Conservation (phyloP, 2,113 vertebrate species). For the Pantherophis guttatus region DNA sequence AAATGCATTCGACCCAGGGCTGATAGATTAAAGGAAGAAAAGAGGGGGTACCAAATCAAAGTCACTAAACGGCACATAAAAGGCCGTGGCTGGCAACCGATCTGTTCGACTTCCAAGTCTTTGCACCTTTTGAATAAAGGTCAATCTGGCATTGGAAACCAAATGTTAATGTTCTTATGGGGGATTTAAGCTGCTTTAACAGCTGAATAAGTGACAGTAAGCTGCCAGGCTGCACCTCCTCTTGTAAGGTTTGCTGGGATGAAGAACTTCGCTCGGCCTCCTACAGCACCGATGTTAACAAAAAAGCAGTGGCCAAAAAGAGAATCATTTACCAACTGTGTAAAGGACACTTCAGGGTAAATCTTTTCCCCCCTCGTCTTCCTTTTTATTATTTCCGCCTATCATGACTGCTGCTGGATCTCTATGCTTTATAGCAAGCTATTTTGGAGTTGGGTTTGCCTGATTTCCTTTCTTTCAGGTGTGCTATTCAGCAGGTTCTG, state of each 20-base stretch:
- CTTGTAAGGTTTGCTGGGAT: neutral
- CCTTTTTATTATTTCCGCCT: conserved; percentile 27
- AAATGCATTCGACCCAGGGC: conserved; percentile 79
- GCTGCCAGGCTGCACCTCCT: conserved; percentile 70
- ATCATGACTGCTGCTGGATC: conserved; percentile 22
- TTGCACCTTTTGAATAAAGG: conserved; percentile 82
- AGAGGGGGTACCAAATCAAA: conserved; percentile 76
- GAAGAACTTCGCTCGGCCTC: conserved; percentile 11
- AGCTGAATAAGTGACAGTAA: conserved; percentile 81
- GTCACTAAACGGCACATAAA: conserved; percentile 80
- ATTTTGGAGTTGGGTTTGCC: neutral
- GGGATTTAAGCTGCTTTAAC: conserved; percentile 82
- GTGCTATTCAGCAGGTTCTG: too few species aligned
- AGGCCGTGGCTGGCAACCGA: conserved; percentile 77
- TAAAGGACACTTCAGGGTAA: conserved; percentile 18
- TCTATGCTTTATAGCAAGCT: neutral
- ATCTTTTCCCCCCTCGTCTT: neutral
- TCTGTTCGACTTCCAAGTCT: conserved; percentile 82
- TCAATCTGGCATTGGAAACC: conserved; percentile 80
- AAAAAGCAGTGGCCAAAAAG: neutral
- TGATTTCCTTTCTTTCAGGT: neutral
- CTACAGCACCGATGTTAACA: neutral
- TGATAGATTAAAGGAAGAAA: conserved; percentile 88
- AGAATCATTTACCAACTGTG: neutral
- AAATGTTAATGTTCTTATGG: conserved; percentile 84